Base-by-base conservation (phyloP, 2,888 invertebrate genomes). In the Troides aeacus region DNA sequence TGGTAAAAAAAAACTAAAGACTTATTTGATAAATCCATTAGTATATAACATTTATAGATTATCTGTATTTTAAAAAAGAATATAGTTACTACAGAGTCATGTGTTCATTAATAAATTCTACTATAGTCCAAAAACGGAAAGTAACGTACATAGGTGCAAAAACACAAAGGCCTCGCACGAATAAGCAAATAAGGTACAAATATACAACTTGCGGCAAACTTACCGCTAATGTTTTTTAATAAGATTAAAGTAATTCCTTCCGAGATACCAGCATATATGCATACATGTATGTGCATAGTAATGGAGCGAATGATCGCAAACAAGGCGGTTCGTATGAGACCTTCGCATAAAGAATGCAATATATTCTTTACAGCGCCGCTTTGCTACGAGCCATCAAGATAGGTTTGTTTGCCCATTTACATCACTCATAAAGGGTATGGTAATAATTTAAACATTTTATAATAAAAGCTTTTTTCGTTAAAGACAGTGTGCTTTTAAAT, bases 351-450 rank as follows among this genome's bases (percentile, higher is more conserved):
- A 62, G 83, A 82, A 85, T 82, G 79, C 81, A 82, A 83, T 80
- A 78, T 81, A 79, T 82, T 84, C 84, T 81, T 78, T 80, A 79
- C 82, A 81, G 83, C 82, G 86, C 83, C 83, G 81, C 78, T 78
- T 78, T 73, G 79, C 76, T 69, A 80, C 78, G 79, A 77, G 75
- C 78, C 80, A 86, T 86, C 83, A 81, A 81, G 82, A 81, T 84
- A 80, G 73, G 73, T 72, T 74, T 72, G 72, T 74, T 75, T 76
- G 79, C 76, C 81, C 79, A 79, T 82, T 83, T 81, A 81, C 78
- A 77, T 75, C 73, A 76, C 71, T 78, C 76, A 77, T 79, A 84
- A 83, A 84, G 82, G 74, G 73, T 78, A 72, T 78, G 7, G 18
- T 53, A n/a, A 53, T 12, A n/a, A n/a, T 53, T 8, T 53, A 6